These are phyloP conservation scores for Acanthurus lineatus DNA, from an alignment of 2,797 vertebrate species.

Conservation along the genomic window DNA sequence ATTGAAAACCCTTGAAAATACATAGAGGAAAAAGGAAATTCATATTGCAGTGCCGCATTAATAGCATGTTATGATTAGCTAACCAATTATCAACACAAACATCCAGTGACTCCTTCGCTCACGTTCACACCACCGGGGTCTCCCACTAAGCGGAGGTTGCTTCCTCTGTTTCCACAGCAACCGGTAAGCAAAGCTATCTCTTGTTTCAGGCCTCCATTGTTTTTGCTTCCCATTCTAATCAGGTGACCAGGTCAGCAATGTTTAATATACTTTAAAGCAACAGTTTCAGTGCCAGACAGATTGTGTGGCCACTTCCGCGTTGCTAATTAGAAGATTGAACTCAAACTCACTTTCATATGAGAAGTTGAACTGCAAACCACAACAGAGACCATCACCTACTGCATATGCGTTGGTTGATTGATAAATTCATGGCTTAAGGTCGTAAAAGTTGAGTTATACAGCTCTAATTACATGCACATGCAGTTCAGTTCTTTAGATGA, in stretches of 20 bases:
- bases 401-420: no score
- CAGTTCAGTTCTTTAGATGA: no score
- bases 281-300: constrained; percentile 34
- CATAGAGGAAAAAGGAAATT: constrained; percentile 58
- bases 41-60: constrained; percentile 69
- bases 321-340: constrained; percentile 19
- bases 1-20: constrained; percentile 48
- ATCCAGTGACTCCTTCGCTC: constrained; percentile 53
- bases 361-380: neutral
- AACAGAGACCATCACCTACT: neutral
- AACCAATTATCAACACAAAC: constrained; percentile 78
- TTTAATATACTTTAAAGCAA: constrained; percentile 57
- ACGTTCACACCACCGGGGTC: constrained; percentile 60
- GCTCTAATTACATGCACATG: no score
- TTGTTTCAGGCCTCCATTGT: constrained; percentile 78
- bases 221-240: constrained; percentile 72
- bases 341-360: neutral
- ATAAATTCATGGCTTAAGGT: no score
- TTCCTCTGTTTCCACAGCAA: constrained; percentile 81
- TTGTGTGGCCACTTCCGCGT: constrained; percentile 12
- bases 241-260: constrained; percentile 64
- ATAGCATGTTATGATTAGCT: constrained; percentile 78
- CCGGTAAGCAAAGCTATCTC: constrained; percentile 84
- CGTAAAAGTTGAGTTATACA: no score
- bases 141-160: constrained; percentile 57